A percentile compares a stretch with the other conserved stretches of the same genome.
These are phyloP conservation scores for Calephelis perditalis DNA, from an alignment of 2,888 invertebrate genomes.

Conservation along the genomic window DNA sequence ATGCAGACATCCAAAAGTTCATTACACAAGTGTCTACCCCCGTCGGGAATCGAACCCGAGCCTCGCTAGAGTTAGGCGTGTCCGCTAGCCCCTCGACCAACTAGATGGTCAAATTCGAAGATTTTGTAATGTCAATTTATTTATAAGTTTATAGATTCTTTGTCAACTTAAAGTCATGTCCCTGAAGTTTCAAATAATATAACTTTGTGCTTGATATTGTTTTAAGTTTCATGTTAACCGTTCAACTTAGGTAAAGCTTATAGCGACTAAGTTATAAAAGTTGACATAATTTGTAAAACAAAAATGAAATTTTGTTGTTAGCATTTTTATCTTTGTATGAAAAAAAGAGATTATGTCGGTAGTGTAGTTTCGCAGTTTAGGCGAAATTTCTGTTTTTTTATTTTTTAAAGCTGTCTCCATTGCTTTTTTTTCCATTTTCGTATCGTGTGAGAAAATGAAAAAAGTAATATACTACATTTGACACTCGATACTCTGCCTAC, in stretches of 20 bases:
- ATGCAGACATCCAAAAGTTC: too few species aligned
- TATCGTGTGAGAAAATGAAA: too few species aligned
- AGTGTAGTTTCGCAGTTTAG: neutral
- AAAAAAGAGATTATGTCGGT: neutral
- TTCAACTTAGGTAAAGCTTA: neutral
- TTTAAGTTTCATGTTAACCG: neutral
- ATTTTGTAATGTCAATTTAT: too few species aligned
- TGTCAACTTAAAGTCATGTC: too few species aligned
- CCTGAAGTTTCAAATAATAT: neutral
- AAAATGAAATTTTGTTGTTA: neutral
- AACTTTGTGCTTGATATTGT: neutral
- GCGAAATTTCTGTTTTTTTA: neutral
- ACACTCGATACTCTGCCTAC: too few species aligned
- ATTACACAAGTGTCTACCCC: neutral
- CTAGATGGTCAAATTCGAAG: too few species aligned
- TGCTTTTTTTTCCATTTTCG: too few species aligned
- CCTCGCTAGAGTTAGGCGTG: too few species aligned
- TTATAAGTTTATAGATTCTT: too few species aligned
- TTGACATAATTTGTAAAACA: slow-evolving; percentile 1
- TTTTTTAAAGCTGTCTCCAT: too few species aligned
- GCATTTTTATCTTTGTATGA: slow-evolving; percentile 2
- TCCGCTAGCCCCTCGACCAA: too few species aligned
- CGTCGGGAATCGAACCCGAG: neutral
- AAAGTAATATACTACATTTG: too few species aligned
- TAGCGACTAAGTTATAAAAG: slow-evolving; percentile 1